Evolutionary conservation across 2,888 invertebrate genomes (phyloP), one percentile per base, ranked within the genome.

Genomic region (Isoperla grammatica): DNA sequence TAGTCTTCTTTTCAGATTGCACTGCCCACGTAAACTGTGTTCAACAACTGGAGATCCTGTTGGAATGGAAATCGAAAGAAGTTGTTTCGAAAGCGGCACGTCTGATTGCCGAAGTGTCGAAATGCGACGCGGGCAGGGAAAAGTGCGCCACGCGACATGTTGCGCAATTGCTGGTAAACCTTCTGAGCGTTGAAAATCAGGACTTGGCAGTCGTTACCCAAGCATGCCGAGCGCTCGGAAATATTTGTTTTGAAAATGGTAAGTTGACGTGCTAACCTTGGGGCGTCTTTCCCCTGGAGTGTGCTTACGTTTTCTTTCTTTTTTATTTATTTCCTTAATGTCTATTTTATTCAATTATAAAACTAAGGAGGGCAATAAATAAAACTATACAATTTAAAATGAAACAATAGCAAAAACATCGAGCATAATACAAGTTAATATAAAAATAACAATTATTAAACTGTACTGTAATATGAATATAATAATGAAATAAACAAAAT

Each of bases 161-260:
- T 54, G 64, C 59, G 49, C 66, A 43, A 60, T 64, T 55, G 49
- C 58, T 48, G 60, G 63, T 56, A 55, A 69, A 63, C 71, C 68
- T 64, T 5, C 39, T 59, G 19, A 61, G 59, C 15, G 37, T 49
- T 22, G 53, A 61, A 53, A 22, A 66, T 57, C 75, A 80, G 11
- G 75, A 74, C 61, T 70, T 79, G 62, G 81, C 84, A 64, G 72
- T 85, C 56, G 75, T 85, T 8, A 85, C 85, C 65, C 90, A 94
- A 71, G 82, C 86, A 42, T 88, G 89, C 67, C 80, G 94, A 68
- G 90, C 91, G 2, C 76, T 95, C 19, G 94, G 92, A 39, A 95
- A 95, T 74, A 85, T 95, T 70, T 92, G 91, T 72, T 94, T 88
- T 72, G 87, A 93, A 71, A 91, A 92, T 76, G 88, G 91, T 77